These are phyloP conservation scores for Mesocentrotus franciscanus DNA, from an alignment of 53 echinoderm and acorn worm species.

Conservation along the genomic window DNA sequence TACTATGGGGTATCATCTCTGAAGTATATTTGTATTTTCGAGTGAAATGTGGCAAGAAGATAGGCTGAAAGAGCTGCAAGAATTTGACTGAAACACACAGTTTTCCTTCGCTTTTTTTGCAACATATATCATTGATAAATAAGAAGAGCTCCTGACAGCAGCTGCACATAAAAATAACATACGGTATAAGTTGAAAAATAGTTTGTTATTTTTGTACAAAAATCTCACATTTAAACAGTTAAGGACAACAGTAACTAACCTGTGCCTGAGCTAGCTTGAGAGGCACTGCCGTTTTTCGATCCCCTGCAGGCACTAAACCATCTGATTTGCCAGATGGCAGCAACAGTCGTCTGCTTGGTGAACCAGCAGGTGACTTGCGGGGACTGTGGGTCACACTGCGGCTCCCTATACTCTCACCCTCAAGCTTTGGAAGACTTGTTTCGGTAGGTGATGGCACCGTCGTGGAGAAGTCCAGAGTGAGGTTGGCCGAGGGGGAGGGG, in stretches of 20 bases:
- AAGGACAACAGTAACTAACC: slow-evolving; percentile 69
- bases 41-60: slow-evolving; percentile 28
- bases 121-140: neutral
- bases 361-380: slow-evolving; percentile 58
- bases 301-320: slow-evolving; percentile 74
- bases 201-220: neutral
- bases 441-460: slow-evolving; percentile 73
- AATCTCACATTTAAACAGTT: neutral
- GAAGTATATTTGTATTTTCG: neutral
- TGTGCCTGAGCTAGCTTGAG: slow-evolving; percentile 97
- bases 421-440: slow-evolving; percentile 83
- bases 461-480: slow-evolving; percentile 73
- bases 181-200: neutral
- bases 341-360: slow-evolving; percentile 74
- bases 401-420: slow-evolving; percentile 68
- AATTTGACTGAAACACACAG: neutral
- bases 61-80: neutral
- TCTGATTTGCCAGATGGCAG: slow-evolving; percentile 80
- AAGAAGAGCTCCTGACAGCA: slow-evolving; percentile 12
- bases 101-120: slow-evolving; percentile 8
- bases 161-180: neutral
- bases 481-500: slow-evolving; percentile 63
- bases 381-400: slow-evolving; percentile 61
- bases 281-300: slow-evolving; percentile 95
- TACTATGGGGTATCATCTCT: neutral